A percentile compares a stretch with the other conserved stretches of the same genome.
These are phyloP conservation scores for Euphydryas editha DNA, from an alignment of 2,888 invertebrate genomes.

Conservation along the genomic window DNA sequence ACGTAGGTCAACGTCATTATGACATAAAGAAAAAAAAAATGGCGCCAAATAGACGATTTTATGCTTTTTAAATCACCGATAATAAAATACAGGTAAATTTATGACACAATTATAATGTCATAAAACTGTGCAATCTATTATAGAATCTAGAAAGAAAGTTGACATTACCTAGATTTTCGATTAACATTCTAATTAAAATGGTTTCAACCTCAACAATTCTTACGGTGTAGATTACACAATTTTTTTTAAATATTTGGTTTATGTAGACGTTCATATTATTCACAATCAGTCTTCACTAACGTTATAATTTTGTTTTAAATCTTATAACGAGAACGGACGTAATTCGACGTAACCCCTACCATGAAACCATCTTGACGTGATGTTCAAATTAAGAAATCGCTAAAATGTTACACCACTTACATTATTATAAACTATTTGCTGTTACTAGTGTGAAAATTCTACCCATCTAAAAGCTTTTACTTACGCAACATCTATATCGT, in stretches of 20 bases:
- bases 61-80: no score
- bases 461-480: background rate
- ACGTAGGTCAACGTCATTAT: background rate
- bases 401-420: background rate
- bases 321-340: slow-evolving; percentile 23
- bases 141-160: no score
- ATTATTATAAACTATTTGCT: background rate
- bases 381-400: background rate
- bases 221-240: no score
- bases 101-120: no score
- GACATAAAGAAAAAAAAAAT: no score
- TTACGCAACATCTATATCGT: background rate
- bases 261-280: slow-evolving; percentile 2
- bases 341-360: background rate
- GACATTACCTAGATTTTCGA: no score
- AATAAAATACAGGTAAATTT: no score
- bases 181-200: no score
- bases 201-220: no score
- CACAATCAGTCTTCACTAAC: slow-evolving; percentile 14
- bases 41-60: no score
- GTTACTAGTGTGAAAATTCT: slow-evolving; percentile 6
- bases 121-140: no score
- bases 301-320: background rate
- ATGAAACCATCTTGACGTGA: background rate
- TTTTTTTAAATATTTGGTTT: no score